Percentiles rank a stretch among this genome's conserved stretches.
phyloP scores from a whole-genome alignment of 2,797 vertebrate genomes.

The Sus cebifrons region DNA sequence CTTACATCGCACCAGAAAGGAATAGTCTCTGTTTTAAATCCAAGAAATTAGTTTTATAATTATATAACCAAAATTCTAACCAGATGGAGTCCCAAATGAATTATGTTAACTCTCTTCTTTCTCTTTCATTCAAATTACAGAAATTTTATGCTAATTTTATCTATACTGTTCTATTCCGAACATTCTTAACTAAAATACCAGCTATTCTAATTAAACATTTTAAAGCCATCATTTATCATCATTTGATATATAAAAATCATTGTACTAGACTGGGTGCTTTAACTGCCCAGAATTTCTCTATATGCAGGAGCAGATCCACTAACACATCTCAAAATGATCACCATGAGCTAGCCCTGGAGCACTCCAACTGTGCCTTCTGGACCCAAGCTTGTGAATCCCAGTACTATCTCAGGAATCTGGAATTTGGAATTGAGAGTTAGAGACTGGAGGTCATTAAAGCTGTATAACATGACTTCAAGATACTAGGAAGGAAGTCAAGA shows the following conservation, averaged over 20 bases:
- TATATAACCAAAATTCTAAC: constrained; percentile 71
- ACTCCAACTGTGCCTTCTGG: background rate
- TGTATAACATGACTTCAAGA: background rate
- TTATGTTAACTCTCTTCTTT: constrained; percentile 42
- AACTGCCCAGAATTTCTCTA: background rate
- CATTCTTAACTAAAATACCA: constrained; percentile 22
- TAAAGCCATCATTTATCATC: background rate
- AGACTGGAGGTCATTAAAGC: background rate
- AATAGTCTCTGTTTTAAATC: constrained; percentile 44
- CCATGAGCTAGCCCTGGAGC: background rate
- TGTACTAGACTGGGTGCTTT: background rate
- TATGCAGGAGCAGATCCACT: background rate
- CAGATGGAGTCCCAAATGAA: constrained; percentile 56
- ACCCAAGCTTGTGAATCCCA: background rate
- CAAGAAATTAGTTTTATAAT: constrained; percentile 69
- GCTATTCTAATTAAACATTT: background rate
- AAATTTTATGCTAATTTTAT: constrained; percentile 14
- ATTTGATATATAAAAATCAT: background rate
- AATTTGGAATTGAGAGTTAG: background rate
- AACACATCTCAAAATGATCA: background rate
- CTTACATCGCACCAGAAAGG: constrained; percentile 62
- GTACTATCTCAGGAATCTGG: background rate
- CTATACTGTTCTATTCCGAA: background rate
- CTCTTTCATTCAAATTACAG: background rate
- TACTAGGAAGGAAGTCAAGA: background rate